These are phyloP conservation scores for Saccostrea glomerata DNA, from an alignment of 1,140 invertebrate species.

Conservation along the genomic window DNA sequence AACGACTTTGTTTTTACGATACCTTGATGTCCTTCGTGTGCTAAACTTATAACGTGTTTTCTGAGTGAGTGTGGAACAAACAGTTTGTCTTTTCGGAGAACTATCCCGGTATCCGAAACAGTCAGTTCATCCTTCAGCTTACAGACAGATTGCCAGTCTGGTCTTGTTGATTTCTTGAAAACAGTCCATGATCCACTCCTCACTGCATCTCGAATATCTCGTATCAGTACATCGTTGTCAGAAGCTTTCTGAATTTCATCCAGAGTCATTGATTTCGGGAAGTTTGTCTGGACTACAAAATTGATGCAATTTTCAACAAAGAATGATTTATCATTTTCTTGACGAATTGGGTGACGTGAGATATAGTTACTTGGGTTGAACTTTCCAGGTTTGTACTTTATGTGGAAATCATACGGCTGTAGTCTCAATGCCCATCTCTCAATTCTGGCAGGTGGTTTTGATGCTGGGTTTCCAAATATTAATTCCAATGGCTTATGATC, in stretches of 20 bases:
- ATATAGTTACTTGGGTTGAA: slow-evolving; percentile 49
- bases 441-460: too few species aligned
- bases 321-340: not conserved
- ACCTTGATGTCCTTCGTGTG: slow-evolving; percentile 74
- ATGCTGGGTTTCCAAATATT: too few species aligned
- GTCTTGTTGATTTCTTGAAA: not conserved
- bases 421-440: too few species aligned
- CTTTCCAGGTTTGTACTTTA: not conserved
- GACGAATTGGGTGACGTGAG: slow-evolving; percentile 32
- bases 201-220: not conserved
- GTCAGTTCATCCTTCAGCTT: not conserved
- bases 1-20: slow-evolving; percentile 70
- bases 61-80: slow-evolving; percentile 28
- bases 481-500: too few species aligned
- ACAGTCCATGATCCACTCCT: not conserved
- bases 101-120: not conserved
- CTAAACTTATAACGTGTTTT: slow-evolving; percentile 31
- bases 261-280: slow-evolving; percentile 39
- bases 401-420: too few species aligned
- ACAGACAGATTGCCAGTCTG: not conserved
- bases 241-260: slow-evolving; percentile 42
- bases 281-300: slow-evolving; percentile 29
- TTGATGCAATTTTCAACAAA: slow-evolving; percentile 42
- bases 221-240: not conserved
- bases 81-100: slow-evolving; percentile 42